Conservation (phyloP, 35 echinoderm and acorn worm species). For the Apostichopus japonicus region DNA sequence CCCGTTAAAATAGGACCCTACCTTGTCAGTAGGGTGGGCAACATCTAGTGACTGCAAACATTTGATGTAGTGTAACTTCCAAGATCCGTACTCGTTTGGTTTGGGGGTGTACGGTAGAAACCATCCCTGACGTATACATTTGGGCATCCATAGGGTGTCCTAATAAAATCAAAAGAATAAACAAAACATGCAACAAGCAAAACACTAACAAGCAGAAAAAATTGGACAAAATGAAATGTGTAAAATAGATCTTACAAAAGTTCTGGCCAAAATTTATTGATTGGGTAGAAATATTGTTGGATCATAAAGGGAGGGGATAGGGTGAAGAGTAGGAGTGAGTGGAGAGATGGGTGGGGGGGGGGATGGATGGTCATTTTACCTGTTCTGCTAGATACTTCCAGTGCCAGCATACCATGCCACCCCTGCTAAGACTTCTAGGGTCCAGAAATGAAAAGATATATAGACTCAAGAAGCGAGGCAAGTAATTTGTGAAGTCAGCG, state of each 20-base stretch:
- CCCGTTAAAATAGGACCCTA: constrained; percentile 4
- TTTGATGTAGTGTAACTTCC: constrained; percentile 97
- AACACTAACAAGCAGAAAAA: too few relatives aligned
- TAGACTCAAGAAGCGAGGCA: constrained; percentile 85
- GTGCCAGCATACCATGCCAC: constrained; percentile 89
- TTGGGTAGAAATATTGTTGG: too few relatives aligned
- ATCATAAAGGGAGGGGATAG: too few relatives aligned
- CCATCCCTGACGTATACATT: constrained; percentile 92
- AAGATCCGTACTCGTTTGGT: constrained; percentile 91
- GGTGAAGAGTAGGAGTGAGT: too few relatives aligned
- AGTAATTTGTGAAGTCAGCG: constrained; percentile 78
- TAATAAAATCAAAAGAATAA: constrained; percentile 19
- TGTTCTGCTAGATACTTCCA: constrained; percentile 96
- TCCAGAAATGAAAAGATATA: constrained; percentile 98
- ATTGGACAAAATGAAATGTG: too few relatives aligned
- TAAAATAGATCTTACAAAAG: too few relatives aligned
- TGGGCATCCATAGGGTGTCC: constrained; percentile 93
- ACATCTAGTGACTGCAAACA: constrained; percentile 89
- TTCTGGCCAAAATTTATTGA: too few relatives aligned
- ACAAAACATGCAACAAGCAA: not conserved
- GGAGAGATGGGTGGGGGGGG: too few relatives aligned
- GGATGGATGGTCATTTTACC: constrained; percentile 14
- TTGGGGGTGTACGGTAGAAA: constrained; percentile 88
- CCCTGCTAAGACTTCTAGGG: constrained; percentile 89
- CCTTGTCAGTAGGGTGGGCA: constrained; percentile 76